Base-by-base conservation (phyloP, 1,140 invertebrate genomes). In the Bradysia coprophila region DNA sequence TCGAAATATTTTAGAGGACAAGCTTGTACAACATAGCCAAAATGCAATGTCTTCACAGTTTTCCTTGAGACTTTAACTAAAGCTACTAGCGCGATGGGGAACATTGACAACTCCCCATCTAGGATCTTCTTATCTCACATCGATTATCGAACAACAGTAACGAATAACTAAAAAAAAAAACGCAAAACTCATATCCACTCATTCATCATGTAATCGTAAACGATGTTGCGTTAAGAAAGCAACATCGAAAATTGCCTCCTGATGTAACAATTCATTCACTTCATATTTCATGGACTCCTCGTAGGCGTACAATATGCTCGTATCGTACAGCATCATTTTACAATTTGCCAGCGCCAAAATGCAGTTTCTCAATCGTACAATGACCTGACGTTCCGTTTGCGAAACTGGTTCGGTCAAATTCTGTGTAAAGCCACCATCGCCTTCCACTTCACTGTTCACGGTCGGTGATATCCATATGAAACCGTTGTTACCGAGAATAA, bases 401-500 rank as follows among this genome's bases (percentile, higher is more conserved):
- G 72, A 64, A 36, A 95, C 69, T 2, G 73, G 68, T 49, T 75
- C 66, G 9, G 78, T 77, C n/a, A 89, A 61, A 64, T 86, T 82
- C 51, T 86, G 76, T 2, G 75, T 71, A 54, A 87, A 89, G 13
- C 85, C 84, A 40, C 83, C 84, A 32, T 75, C 74, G 23, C 76
- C 75, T 21, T 75, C 72, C 48, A 78, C 75, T 10, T 76, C 71
- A 6, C 71, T 64, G 15, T 61, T 63, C 31, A 62, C 55, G 39
- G 70, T 77, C 13, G 88, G 84, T 42, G 77, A 81, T 38, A 99
- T 84, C 90, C 91, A 98, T 41, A 98, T 80, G 49, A 81, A 95
- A 1, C 96, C 95, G 63, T 99, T 98, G 50, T 90, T 92, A 8
- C 94, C 94, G 8, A 98, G 71, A 43, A 98, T 95, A 8, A 98